Conservation (phyloP, 1,140 invertebrate genomes). For the Drosophila persimilis region DNA sequence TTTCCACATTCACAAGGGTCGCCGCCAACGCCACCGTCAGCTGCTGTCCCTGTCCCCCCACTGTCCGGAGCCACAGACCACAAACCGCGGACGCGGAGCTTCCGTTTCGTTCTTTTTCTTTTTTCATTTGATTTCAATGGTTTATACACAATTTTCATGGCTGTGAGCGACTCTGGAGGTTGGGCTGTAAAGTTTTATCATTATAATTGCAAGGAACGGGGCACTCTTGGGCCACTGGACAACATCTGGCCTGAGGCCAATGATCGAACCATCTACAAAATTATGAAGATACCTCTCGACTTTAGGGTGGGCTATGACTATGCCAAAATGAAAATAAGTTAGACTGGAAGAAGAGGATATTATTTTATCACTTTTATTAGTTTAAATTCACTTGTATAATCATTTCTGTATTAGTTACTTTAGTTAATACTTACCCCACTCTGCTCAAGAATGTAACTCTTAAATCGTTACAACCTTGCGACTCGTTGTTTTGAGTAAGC, state of each 20-base stretch:
- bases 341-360: too few relatives aligned
- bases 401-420: too few relatives aligned
- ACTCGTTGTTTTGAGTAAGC: conserved; percentile 14
- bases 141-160: conserved; percentile 30
- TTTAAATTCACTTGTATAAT: too few relatives aligned
- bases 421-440: too few relatives aligned
- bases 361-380: too few relatives aligned
- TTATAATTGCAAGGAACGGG: conserved; percentile 40
- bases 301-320: background rate
- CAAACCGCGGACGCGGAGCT: conserved; percentile 42
- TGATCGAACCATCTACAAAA: conserved; percentile 27
- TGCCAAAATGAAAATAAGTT: background rate
- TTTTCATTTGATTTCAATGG: conserved; percentile 50
- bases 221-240: conserved; percentile 24
- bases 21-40: conserved; percentile 27
- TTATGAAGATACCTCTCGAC: background rate
- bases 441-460: too few relatives aligned
- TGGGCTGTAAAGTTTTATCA: conserved; percentile 40
- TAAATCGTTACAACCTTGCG: conserved; percentile 33
- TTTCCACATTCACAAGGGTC: conserved; percentile 64
- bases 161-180: background rate
- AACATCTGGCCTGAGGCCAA: conserved; percentile 40
- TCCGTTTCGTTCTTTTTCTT: conserved; percentile 3
- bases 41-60: conserved; percentile 16
- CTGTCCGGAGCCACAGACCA: conserved; percentile 36